Percentiles rank a stretch among this genome's conserved stretches.
Evolutionary conservation across 2,888 invertebrate genomes (phyloP).

Genomic region (Pantelozetes paolii): DNA sequence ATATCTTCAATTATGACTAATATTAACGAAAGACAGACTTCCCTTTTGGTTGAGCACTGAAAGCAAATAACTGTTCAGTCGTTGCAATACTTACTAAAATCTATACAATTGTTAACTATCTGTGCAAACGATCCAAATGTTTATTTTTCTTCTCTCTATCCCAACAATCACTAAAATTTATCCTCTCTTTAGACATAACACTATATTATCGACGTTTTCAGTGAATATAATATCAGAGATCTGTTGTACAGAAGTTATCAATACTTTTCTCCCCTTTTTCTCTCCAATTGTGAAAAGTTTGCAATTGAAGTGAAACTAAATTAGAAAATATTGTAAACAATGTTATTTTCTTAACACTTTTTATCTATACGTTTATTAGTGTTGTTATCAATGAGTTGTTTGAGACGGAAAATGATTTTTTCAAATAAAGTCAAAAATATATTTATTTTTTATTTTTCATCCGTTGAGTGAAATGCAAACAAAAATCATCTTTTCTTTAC

Average conservation of each 20-base stretch:
- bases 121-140: slow-evolving; percentile 15
- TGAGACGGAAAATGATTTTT: no score
- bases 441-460: no score
- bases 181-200: background rate
- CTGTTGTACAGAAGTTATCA: slow-evolving; percentile 14
- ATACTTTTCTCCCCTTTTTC: no score
- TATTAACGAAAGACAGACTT: slow-evolving; percentile 5
- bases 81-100: slow-evolving; percentile 14
- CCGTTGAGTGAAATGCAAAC: background rate
- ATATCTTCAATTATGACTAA: slow-evolving; percentile 12
- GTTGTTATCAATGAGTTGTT: no score
- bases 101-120: slow-evolving; percentile 14
- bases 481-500: background rate
- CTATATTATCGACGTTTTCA: background rate
- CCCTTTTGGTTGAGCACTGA: slow-evolving; percentile 19
- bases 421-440: no score
- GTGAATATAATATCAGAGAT: background rate
- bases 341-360: background rate
- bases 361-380: no score
- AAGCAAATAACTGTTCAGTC: slow-evolving; percentile 21
- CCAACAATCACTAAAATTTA: background rate
- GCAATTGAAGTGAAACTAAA: slow-evolving; percentile 1
- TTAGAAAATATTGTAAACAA: no score
- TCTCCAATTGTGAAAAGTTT: background rate
- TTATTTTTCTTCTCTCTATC: slow-evolving; percentile 9